Evolutionary conservation across 2,888 invertebrate genomes (phyloP).

Genomic region (Brassicogethes aeneus): DNA sequence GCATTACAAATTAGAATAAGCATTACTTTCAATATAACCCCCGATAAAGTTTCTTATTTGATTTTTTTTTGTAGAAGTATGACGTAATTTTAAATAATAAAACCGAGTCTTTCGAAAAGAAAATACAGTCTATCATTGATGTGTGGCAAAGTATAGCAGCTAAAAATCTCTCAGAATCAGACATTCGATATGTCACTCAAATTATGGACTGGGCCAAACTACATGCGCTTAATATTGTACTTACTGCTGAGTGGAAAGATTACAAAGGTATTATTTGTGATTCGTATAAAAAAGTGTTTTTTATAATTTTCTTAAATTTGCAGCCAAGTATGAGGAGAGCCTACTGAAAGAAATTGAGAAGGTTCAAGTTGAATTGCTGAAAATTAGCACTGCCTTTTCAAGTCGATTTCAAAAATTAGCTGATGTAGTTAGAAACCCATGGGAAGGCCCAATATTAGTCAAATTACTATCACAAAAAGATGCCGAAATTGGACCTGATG

Average conservation of each 20-base stretch:
- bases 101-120: constrained; percentile 29
- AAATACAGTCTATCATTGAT: constrained; percentile 32
- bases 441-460: constrained; percentile 33
- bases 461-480: constrained; percentile 31
- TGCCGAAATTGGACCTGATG: constrained; percentile 31
- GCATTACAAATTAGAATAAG: too few relatives aligned
- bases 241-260: constrained; percentile 36
- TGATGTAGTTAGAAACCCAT: constrained; percentile 36
- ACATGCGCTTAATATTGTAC: constrained; percentile 36
- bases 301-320: not conserved
- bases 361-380: constrained; percentile 30
- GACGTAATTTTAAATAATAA: constrained; percentile 34
- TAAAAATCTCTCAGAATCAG: constrained; percentile 27
- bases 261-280: constrained; percentile 28
- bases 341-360: constrained; percentile 29
- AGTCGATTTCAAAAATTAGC: constrained; percentile 34
- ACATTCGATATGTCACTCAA: constrained; percentile 32
- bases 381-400: constrained; percentile 31
- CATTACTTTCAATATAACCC: too few relatives aligned
- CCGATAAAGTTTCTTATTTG: not conserved
- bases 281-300: not conserved
- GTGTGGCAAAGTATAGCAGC: constrained; percentile 33
- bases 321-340: constrained; percentile 21
- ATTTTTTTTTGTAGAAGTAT: constrained; percentile 31
- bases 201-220: constrained; percentile 38